These are phyloP conservation scores for Nicator chloris DNA, from an alignment of 2,113 vertebrate species.

Conservation along the genomic window DNA sequence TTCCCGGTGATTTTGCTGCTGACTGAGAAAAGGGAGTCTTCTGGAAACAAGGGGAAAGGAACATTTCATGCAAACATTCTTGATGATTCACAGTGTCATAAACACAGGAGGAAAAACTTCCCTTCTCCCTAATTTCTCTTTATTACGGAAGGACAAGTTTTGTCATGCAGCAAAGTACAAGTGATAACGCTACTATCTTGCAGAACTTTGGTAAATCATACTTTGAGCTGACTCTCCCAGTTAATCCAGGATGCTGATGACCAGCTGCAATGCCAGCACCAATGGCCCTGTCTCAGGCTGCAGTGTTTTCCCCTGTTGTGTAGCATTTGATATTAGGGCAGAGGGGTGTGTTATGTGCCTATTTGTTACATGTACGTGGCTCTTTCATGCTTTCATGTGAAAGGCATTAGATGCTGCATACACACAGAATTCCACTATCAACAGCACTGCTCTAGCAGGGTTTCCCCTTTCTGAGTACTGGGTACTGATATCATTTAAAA, in stretches of 20 bases:
- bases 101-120: background rate
- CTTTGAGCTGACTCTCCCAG: background rate
- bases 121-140: background rate
- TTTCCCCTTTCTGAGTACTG: background rate
- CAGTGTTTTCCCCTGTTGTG: background rate
- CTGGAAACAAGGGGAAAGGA: constrained; percentile 58
- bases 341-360: background rate
- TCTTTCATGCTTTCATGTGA: background rate
- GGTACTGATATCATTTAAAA: background rate
- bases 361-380: background rate
- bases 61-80: background rate
- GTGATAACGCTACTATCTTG: background rate
- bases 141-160: background rate
- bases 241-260: background rate
- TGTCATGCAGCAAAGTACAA: background rate
- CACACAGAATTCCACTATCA: background rate
- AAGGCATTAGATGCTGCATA: background rate
- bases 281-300: background rate
- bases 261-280: background rate
- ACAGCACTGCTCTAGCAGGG: background rate
- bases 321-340: background rate
- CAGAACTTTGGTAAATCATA: background rate
- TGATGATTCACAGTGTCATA: background rate
- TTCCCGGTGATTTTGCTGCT: constrained; percentile 72
- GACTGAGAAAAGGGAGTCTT: constrained; percentile 69